Percentiles rank a stretch among this genome's conserved stretches.
Conservation (phyloP, 2,113 vertebrate species). For the Laterallus jamaicensis region DNA sequence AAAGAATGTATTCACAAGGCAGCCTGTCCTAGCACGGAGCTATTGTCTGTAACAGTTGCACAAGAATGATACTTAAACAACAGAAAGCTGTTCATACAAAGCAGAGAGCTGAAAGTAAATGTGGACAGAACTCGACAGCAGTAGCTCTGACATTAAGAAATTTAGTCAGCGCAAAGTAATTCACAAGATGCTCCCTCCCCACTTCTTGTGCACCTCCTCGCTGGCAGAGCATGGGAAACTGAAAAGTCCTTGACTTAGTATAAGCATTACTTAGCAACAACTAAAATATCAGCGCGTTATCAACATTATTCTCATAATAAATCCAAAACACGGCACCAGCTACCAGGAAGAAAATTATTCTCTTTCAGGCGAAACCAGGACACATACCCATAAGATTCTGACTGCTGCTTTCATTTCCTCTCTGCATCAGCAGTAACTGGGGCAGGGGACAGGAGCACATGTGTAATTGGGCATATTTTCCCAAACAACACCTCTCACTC, state of each 20-base stretch:
- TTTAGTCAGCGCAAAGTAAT: neutral
- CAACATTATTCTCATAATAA: too few species aligned
- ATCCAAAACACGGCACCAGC: too few species aligned
- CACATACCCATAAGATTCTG: neutral
- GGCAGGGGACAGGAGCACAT: neutral
- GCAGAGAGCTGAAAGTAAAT: neutral
- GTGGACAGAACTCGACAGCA: neutral
- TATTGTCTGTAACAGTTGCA: neutral
- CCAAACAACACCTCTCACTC: neutral
- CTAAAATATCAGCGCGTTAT: too few species aligned
- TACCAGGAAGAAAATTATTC: too few species aligned
- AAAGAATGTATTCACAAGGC: neutral
- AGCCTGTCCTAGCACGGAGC: neutral
- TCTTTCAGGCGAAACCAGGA: too few species aligned
- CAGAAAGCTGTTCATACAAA: neutral
- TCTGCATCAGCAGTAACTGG: neutral
- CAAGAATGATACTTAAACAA: neutral
- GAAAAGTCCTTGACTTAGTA: too few species aligned
- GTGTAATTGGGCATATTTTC: neutral
- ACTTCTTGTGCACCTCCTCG: too few species aligned
- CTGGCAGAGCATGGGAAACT: too few species aligned
- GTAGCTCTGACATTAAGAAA: slow-evolving; percentile 7
- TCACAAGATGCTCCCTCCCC: neutral
- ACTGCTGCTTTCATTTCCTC: neutral
- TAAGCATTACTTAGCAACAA: too few species aligned